These are phyloP conservation scores for Coelogynopora nodosa DNA, from an alignment of 2,888 invertebrate genomes.

Conservation along the genomic window DNA sequence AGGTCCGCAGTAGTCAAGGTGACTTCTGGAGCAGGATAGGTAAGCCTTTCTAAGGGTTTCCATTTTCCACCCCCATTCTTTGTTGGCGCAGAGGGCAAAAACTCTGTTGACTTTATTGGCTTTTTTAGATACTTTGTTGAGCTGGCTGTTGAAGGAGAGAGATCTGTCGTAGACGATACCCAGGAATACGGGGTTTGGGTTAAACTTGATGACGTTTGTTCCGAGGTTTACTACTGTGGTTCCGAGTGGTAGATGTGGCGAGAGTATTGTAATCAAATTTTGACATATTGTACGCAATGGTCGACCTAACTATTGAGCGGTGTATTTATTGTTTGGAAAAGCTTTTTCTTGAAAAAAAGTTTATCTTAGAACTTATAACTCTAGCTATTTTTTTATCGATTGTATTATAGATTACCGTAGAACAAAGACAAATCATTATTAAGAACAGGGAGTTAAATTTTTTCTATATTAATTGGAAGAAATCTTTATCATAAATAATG, in stretches of 20 bases:
- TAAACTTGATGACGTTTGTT: not conserved
- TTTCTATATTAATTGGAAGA: too few species aligned
- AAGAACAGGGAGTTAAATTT: too few species aligned
- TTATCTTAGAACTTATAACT: too few species aligned
- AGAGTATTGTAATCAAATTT: too few species aligned
- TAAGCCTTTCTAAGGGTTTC: not conserved
- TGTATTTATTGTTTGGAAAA: too few species aligned
- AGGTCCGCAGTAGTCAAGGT: not conserved
- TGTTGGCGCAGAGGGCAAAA: not conserved
- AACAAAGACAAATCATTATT: too few species aligned
- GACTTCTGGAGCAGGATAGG: not conserved
- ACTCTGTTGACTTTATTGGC: conserved; percentile 6
- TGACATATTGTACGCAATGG: not conserved
- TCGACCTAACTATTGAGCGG: too few species aligned
- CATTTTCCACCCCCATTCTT: conserved; percentile 10
- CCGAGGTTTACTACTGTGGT: not conserved
- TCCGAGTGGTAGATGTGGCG: too few species aligned
- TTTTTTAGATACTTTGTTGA: not conserved
- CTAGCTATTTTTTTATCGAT: too few species aligned
- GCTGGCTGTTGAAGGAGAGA: not conserved
- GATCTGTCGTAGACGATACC: not conserved
- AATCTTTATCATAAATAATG: too few species aligned
- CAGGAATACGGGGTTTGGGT: not conserved
- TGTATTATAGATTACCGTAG: too few species aligned
- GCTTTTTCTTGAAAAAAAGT: too few species aligned